These are phyloP conservation scores for Cephus rjabovi DNA, from an alignment of 2,888 invertebrate genomes.

Conservation along the genomic window DNA sequence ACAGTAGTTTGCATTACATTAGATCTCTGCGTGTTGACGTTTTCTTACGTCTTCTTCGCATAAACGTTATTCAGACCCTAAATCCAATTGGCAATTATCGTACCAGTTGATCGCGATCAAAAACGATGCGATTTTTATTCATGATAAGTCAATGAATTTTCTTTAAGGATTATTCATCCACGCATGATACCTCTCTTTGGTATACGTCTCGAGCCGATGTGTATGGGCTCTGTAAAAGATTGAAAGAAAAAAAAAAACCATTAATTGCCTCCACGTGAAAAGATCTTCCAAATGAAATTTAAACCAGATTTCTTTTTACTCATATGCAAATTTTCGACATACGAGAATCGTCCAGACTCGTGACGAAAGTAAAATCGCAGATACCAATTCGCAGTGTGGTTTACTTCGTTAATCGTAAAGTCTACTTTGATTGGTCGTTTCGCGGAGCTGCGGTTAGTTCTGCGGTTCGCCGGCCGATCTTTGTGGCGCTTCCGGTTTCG, in stretches of 20 bases:
- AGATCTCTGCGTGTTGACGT: not conserved
- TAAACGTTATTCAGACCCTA: not conserved
- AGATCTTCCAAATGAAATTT: not conserved
- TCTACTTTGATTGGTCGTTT: constrained; percentile 46
- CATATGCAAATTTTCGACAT: not conserved
- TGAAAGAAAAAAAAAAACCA: not conserved
- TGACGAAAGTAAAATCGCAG: too few relatives aligned
- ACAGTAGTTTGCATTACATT: not conserved
- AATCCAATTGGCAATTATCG: not conserved
- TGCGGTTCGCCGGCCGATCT: constrained; percentile 38
- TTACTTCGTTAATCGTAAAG: constrained; percentile 35
- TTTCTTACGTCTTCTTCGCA: not conserved
- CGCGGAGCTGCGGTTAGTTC: constrained; percentile 33
- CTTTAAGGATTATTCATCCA: not conserved
- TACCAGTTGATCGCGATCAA: not conserved
- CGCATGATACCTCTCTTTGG: not conserved
- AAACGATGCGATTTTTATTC: not conserved
- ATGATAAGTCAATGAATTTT: not conserved
- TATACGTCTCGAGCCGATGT: not conserved
- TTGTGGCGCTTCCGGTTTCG: constrained; percentile 43
- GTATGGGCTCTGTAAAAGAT: not conserved
- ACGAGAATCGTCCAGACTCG: not conserved
- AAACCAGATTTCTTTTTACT: not conserved
- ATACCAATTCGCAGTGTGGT: not conserved
- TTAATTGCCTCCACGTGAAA: not conserved